These are phyloP conservation scores for Coccyzus lansbergi DNA, from an alignment of 2,797 vertebrate genomes.

Conservation along the genomic window DNA sequence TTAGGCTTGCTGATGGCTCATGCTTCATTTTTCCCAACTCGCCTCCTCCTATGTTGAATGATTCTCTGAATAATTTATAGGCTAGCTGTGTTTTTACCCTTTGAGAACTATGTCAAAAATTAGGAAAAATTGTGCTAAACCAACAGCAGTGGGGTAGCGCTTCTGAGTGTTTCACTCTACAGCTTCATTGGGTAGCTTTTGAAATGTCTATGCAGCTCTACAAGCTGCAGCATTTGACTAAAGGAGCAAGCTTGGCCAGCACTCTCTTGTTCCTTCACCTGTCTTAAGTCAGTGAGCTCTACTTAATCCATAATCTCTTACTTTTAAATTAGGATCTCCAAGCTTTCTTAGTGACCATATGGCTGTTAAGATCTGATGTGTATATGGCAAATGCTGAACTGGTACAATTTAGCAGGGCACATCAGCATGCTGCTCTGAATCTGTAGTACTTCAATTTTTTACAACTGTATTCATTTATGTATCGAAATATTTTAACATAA, in stretches of 20 bases:
- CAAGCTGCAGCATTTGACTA: neutral
- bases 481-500: neutral
- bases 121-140: neutral
- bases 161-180: neutral
- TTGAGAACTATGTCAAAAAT: neutral
- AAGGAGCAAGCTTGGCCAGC: too few relatives aligned
- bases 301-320: neutral
- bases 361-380: rapidly evolving
- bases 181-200: neutral
- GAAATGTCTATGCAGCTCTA: neutral
- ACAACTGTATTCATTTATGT: neutral
- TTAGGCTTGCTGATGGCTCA: neutral
- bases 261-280: neutral
- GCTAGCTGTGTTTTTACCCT: neutral
- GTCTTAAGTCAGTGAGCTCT: neutral
- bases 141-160: neutral
- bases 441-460: neutral
- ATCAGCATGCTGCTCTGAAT: neutral
- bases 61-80: neutral
- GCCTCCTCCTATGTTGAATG: neutral
- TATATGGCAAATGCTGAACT: neutral
- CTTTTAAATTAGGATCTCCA: neutral
- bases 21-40: neutral
- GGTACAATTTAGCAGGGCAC: neutral
- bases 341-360: neutral